Conservation (phyloP, 2,888 invertebrate species). For the Pseudolycoriella hygida region DNA sequence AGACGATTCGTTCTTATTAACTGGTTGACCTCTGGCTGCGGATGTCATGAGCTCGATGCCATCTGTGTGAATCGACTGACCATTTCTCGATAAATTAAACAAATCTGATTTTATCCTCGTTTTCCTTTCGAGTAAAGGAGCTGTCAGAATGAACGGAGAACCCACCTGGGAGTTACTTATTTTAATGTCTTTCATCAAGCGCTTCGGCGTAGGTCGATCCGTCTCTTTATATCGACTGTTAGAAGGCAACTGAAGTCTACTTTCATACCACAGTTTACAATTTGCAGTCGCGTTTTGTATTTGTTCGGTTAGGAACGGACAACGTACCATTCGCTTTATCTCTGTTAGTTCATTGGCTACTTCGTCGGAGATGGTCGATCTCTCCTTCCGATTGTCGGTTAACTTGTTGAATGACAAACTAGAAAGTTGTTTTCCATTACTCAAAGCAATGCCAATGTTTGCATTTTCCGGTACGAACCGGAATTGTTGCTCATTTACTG, state of each 20-base stretch:
- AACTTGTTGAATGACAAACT: constrained; percentile 13
- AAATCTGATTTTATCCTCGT: too few species aligned
- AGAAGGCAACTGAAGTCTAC: not conserved
- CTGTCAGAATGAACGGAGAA: too few species aligned
- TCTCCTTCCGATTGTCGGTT: not conserved
- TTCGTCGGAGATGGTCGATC: not conserved
- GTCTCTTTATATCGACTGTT: too few species aligned
- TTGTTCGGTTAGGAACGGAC: not conserved
- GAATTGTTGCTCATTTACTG: constrained; percentile 6
- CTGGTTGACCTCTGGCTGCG: too few species aligned
- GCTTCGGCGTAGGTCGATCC: too few species aligned
- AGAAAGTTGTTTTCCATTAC: constrained; percentile 22
- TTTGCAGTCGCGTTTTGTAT: not conserved
- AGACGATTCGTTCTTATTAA: not conserved
- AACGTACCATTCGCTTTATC: not conserved
- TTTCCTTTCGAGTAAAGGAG: too few species aligned
- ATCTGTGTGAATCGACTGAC: too few species aligned
- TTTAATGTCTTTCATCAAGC: too few species aligned
- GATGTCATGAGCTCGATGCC: too few species aligned
- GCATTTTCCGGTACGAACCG: constrained; percentile 14
- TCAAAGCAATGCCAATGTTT: constrained; percentile 20
- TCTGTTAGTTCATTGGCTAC: not conserved
- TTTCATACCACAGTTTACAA: not conserved
- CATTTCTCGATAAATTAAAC: too few species aligned
- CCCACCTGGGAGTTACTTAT: too few species aligned